Conservation (phyloP, 2,113 vertebrate species). For the Erythrocebus patas region DNA sequence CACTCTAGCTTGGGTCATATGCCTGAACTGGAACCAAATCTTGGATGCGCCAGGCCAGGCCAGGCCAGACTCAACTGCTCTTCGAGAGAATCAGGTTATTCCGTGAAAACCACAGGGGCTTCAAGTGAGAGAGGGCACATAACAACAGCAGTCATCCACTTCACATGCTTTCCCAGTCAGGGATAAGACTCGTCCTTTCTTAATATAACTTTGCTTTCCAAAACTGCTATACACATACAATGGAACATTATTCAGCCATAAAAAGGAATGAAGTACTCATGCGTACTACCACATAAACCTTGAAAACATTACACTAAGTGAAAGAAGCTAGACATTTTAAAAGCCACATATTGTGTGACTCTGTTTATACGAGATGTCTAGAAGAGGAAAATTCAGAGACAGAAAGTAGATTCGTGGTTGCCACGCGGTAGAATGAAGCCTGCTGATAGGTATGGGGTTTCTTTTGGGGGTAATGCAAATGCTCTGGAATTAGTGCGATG, state of each 20-base stretch:
- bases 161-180: neutral
- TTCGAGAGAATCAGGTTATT: neutral
- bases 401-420: neutral
- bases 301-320: neutral
- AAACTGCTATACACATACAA: neutral
- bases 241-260: neutral
- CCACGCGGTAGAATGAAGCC: neutral
- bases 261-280: neutral
- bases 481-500: neutral
- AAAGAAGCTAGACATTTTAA: neutral
- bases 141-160: neutral
- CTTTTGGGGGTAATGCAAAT: neutral
- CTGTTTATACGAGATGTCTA: neutral
- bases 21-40: neutral
- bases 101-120: neutral
- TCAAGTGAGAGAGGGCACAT: neutral
- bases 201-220: neutral
- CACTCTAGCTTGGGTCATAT: neutral
- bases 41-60: neutral
- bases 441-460: neutral
- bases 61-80: neutral
- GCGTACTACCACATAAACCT: neutral
- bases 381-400: neutral
- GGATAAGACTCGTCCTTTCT: neutral
- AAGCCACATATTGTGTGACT: neutral